Conservation (phyloP, 2,797 vertebrate species). For the Euthynnus affinis region DNA sequence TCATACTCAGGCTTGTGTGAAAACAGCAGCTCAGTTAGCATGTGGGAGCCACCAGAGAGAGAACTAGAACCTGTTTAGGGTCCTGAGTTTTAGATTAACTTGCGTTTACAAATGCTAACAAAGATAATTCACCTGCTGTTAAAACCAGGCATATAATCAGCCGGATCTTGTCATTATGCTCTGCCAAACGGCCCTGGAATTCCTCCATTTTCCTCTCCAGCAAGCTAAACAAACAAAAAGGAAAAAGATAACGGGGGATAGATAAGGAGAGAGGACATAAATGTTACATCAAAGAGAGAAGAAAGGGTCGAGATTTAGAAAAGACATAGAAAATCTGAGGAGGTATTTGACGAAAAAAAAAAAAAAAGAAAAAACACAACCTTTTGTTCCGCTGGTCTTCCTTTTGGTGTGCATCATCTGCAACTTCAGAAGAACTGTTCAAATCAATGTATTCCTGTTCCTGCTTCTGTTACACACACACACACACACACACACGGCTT, state of each 20-base stretch:
- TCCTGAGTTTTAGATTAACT: constrained; percentile 14
- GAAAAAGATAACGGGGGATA: background rate
- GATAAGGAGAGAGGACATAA: constrained; percentile 9
- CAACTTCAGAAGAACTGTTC: background rate
- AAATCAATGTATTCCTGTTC: constrained; percentile 33
- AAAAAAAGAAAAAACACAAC: constrained; percentile 28
- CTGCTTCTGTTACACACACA: constrained; percentile 33
- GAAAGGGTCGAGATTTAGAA: background rate
- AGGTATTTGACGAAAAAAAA: constrained; percentile 7
- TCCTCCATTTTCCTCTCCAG: constrained; percentile 60
- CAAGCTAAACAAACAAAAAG: constrained; percentile 46
- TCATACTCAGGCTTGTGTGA: background rate
- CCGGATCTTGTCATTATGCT: constrained; percentile 48
- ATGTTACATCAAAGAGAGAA: constrained; percentile 31
- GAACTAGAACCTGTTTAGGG: background rate
- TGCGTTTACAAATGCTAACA: constrained; percentile 35
- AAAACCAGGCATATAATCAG: constrained; percentile 47
- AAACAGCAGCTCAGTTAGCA: background rate
- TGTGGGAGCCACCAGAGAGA: background rate
- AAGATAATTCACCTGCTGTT: constrained; percentile 62
- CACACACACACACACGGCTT: background rate
- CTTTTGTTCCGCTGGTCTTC: constrained; percentile 31
- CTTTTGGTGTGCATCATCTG: background rate
- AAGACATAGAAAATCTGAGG: background rate
- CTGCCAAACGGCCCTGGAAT: constrained; percentile 39